Conservation (phyloP, 2,888 invertebrate species). For the Gnatocerus cornutus region DNA sequence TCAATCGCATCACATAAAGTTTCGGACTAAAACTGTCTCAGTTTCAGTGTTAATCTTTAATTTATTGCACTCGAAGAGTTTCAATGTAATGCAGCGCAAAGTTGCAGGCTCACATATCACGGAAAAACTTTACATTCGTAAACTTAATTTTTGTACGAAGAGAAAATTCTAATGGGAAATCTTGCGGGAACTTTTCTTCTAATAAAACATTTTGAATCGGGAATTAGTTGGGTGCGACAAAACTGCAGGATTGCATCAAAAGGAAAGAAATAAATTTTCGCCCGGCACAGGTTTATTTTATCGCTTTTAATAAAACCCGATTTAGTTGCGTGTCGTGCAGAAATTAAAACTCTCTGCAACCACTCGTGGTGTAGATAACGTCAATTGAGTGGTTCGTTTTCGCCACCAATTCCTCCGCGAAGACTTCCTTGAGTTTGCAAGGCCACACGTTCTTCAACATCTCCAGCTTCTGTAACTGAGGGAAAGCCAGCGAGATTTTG, state of each 20-base stretch:
- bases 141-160: not conserved
- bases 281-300: no score
- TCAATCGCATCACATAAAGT: conserved; percentile 11
- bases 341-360: not conserved
- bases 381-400: not conserved
- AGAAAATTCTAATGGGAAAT: conserved; percentile 2
- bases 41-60: conserved; percentile 18
- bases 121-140: conserved; percentile 13
- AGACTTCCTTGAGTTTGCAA: not conserved
- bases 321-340: not conserved
- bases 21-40: conserved; percentile 1
- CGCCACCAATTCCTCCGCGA: not conserved
- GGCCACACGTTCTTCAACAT: not conserved
- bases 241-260: no score
- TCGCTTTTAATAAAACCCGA: no score
- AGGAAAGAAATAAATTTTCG: no score
- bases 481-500: conserved; percentile 6
- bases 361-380: not conserved
- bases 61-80: conserved; percentile 8
- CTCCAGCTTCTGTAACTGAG: not conserved
- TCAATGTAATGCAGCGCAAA: conserved; percentile 16
- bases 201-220: not conserved
- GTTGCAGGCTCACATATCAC: conserved; percentile 26
- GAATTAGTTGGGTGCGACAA: no score
- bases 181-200: not conserved